phyloP scores from a whole-genome alignment of 2,888 invertebrate species.

The Zygothrica quintamaculata region DNA sequence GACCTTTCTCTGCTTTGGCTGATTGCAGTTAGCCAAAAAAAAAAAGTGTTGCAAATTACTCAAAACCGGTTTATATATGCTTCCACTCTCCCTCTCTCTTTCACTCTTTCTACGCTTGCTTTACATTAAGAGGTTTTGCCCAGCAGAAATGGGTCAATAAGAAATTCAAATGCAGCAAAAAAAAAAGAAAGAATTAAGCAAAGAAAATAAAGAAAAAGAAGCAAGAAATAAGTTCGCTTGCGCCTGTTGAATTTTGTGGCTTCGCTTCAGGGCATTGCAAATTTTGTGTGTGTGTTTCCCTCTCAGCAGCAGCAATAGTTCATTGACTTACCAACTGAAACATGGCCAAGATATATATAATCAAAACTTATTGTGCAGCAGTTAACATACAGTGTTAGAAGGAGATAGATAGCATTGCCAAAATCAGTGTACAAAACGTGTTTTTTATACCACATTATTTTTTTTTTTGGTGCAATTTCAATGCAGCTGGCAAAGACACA shows the following conservation, averaged over 20 bases:
- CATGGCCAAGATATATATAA: constrained; percentile 27
- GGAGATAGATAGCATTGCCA: too few species aligned
- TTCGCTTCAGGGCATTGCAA: constrained; percentile 25
- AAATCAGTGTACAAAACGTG: constrained; percentile 12
- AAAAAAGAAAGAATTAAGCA: constrained; percentile 10
- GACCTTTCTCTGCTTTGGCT: constrained; percentile 44
- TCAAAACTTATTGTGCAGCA: constrained; percentile 28
- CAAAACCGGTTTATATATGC: constrained; percentile 60
- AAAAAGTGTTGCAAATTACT: constrained; percentile 65
- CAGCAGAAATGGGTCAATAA: constrained; percentile 67
- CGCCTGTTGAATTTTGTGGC: constrained; percentile 53
- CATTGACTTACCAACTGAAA: constrained; percentile 30
- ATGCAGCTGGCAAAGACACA: constrained; percentile 29
- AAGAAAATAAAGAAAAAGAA: constrained; percentile 25
- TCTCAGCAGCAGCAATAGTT: constrained; percentile 29
- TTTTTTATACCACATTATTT: too few species aligned
- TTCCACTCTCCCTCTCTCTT: constrained; percentile 1
- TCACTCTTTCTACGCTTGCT: constrained; percentile 13
- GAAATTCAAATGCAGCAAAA: constrained; percentile 62
- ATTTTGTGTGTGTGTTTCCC: too few species aligned
- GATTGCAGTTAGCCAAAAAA: constrained; percentile 55
- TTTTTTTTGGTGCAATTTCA: too few species aligned
- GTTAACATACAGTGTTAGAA: neutral
- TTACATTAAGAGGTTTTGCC: constrained; percentile 29
- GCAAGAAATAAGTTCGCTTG: constrained; percentile 23